phyloP scores from a whole-genome alignment of 1,140 invertebrate genomes.

The Geopemphigus sp. region DNA sequence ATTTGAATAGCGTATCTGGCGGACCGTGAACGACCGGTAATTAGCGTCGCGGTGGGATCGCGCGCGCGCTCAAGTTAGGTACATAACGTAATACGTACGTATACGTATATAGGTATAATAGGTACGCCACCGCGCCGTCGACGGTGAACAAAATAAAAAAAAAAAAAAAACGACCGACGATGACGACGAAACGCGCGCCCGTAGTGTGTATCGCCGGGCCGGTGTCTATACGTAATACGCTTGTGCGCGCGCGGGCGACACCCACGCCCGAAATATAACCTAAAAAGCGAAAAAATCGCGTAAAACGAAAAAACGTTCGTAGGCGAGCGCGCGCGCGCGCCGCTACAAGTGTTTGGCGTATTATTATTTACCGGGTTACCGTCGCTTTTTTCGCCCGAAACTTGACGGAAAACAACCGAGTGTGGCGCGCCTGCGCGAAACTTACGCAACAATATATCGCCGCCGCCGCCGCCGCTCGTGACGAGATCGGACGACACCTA shows the following conservation, averaged over 20 bases:
- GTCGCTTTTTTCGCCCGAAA: slow-evolving; percentile 10
- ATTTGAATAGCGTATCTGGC: slow-evolving; percentile 47
- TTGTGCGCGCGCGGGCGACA: no score
- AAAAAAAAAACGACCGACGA: not conserved
- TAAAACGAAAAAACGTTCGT: no score
- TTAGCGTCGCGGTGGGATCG: slow-evolving; percentile 28
- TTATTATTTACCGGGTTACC: no score
- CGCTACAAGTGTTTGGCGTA: not conserved
- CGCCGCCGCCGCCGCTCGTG: not conserved
- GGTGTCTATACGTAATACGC: not conserved
- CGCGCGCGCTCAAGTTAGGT: not conserved
- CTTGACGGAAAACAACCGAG: no score
- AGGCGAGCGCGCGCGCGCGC: no score
- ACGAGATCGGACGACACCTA: no score
- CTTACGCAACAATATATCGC: not conserved
- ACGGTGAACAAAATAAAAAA: no score
- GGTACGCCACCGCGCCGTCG: no score
- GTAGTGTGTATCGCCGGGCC: no score
- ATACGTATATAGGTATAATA: not conserved
- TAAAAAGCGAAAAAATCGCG: not conserved
- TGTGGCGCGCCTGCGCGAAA: slow-evolving; percentile 32
- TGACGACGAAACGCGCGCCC: not conserved
- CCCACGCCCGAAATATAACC: slow-evolving; percentile 34
- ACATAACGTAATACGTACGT: not conserved
- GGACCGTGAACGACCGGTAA: slow-evolving; percentile 49